phyloP scores from a whole-genome alignment of 2,113 vertebrate genomes.

The Lanius collurio region DNA sequence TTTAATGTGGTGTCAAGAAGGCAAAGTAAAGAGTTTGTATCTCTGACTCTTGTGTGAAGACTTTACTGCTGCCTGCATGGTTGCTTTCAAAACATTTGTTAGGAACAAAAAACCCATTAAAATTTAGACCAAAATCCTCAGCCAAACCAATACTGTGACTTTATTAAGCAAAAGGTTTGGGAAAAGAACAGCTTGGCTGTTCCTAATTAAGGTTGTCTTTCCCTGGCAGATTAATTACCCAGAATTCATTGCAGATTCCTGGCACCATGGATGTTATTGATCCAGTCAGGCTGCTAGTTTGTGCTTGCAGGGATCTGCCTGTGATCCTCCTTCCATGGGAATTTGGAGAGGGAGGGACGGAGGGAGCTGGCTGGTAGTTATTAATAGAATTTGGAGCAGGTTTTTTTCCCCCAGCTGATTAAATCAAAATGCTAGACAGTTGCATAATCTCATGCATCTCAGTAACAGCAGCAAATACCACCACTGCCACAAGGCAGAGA shows the following conservation, averaged over 20 bases:
- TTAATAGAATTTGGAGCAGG: slow-evolving; percentile 47
- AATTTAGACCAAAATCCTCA: background rate
- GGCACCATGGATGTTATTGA: slow-evolving; percentile 60
- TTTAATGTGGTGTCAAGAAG: background rate
- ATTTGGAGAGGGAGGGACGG: background rate
- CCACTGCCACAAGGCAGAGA: background rate
- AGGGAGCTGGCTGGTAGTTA: slow-evolving; percentile 9
- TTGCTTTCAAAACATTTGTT: background rate
- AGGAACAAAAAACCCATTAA: background rate
- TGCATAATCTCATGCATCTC: slow-evolving; percentile 20
- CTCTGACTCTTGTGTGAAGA: background rate
- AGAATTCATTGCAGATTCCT: slow-evolving; percentile 34
- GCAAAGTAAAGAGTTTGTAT: background rate
- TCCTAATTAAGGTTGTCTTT: slow-evolving; percentile 45
- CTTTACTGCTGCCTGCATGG: background rate
- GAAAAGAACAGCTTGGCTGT: slow-evolving; percentile 22
- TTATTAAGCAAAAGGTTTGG: slow-evolving; percentile 30
- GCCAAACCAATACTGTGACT: background rate
- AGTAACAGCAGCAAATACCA: slow-evolving; percentile 1
- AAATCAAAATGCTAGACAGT: slow-evolving; percentile 52
- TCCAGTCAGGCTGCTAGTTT: slow-evolving; percentile 50
- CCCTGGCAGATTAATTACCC: slow-evolving; percentile 51
- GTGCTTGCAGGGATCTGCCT: slow-evolving; percentile 20
- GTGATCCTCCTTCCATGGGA: slow-evolving; percentile 23
- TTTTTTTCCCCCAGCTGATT: slow-evolving; percentile 14